Evolutionary conservation across 2,888 invertebrate genomes (phyloP).

Genomic region (Drosophila kuntzei): DNA sequence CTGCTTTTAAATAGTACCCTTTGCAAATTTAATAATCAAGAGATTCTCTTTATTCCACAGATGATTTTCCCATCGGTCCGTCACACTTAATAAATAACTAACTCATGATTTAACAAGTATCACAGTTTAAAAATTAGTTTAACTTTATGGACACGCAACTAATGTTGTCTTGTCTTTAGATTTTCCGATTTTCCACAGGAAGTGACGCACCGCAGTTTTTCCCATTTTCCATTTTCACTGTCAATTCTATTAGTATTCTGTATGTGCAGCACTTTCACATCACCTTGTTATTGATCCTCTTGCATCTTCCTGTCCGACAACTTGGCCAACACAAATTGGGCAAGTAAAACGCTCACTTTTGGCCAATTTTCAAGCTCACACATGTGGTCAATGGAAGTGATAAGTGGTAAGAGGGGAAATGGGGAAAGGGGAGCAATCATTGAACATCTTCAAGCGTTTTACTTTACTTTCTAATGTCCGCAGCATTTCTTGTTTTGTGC

Average conservation of each 20-base stretch:
- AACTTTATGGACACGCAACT: conserved; percentile 25
- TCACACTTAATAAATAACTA: neutral
- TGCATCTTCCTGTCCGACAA: conserved; percentile 69
- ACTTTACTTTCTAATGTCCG: conserved; percentile 74
- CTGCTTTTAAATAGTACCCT: too few species aligned
- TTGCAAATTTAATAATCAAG: too few species aligned
- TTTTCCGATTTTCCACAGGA: conserved; percentile 56
- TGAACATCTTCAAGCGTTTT: conserved; percentile 69
- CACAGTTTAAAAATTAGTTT: conserved; percentile 13
- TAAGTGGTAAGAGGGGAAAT: conserved; percentile 2
- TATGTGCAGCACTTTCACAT: conserved; percentile 67
- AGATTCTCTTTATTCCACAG: neutral
- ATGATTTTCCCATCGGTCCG: neutral
- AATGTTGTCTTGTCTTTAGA: conserved; percentile 7
- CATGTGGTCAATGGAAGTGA: conserved; percentile 24
- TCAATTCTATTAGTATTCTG: conserved; percentile 62
- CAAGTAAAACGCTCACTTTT: conserved; percentile 76
- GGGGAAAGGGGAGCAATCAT: conserved; percentile 34
- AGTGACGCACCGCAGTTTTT: conserved; percentile 51
- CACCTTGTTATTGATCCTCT: conserved; percentile 38
- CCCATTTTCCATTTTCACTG: conserved; percentile 40
- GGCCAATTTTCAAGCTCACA: conserved; percentile 63
- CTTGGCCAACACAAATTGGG: conserved; percentile 71
- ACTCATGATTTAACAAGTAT: neutral
- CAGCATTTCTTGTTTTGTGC: conserved; percentile 51